Conservation (phyloP, 2,888 invertebrate species). For the Cephonodes hylas region DNA sequence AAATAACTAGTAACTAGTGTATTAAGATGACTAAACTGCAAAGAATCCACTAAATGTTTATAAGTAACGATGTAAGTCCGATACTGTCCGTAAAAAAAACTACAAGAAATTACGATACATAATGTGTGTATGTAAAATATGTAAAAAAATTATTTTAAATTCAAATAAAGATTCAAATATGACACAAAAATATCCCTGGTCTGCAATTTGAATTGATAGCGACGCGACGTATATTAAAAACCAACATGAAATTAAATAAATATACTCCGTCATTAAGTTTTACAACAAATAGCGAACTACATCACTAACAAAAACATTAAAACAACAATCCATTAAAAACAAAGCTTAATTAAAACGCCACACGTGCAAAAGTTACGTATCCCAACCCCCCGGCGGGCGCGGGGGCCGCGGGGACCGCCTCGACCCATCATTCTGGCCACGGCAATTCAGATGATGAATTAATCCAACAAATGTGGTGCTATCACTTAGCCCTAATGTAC, state of each 20-base stretch:
- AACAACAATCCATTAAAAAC: constrained; percentile 39
- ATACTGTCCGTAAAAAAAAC: no score
- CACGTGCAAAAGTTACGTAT: constrained; percentile 59
- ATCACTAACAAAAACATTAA: constrained; percentile 10
- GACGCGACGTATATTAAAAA: not conserved
- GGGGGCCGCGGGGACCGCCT: constrained; percentile 27
- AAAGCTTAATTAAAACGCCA: constrained; percentile 63
- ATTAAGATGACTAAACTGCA: no score
- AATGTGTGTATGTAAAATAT: no score
- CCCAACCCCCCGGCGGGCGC: constrained; percentile 33
- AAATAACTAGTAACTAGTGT: no score
- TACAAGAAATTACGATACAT: no score
- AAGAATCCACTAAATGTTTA: no score
- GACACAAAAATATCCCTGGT: no score
- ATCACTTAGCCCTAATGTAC: constrained; percentile 81
- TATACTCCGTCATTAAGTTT: not conserved
- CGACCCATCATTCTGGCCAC: constrained; percentile 78
- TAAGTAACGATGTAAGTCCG: no score
- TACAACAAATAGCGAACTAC: not conserved
- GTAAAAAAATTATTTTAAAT: no score
- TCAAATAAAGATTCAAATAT: no score
- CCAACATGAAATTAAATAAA: not conserved
- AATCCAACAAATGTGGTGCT: constrained; percentile 81
- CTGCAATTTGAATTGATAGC: no score
- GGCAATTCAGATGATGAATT: constrained; percentile 82